phyloP scores from a whole-genome alignment of 2,888 invertebrate genomes.

The Leucophora obtusa region DNA sequence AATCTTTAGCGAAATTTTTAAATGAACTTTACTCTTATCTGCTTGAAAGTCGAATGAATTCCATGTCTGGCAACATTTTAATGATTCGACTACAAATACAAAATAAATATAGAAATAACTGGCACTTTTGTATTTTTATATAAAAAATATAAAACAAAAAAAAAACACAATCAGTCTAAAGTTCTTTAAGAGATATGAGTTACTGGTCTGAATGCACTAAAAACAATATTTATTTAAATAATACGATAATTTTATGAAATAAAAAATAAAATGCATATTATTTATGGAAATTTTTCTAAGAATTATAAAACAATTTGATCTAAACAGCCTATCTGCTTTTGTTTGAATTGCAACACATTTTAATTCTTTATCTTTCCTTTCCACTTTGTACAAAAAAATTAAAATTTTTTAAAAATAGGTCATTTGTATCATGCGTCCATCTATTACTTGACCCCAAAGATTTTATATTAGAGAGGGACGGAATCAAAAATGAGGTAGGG shows the following conservation, averaged over 20 bases:
- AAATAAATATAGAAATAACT: background rate
- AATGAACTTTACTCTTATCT: conserved; percentile 3
- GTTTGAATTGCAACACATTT: too few species aligned
- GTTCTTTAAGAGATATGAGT: conserved; percentile 11
- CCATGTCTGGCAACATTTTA: background rate
- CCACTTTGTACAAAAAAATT: too few species aligned
- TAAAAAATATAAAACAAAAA: background rate
- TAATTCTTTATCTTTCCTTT: too few species aligned
- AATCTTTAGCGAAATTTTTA: background rate
- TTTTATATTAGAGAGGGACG: too few species aligned
- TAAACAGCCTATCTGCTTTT: too few species aligned
- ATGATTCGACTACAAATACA: background rate
- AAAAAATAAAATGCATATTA: background rate
- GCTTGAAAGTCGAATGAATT: background rate
- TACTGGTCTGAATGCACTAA: background rate
- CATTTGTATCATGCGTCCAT: too few species aligned
- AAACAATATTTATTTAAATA: background rate
- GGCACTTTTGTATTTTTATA: background rate
- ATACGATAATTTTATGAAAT: background rate
- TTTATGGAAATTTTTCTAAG: too few species aligned
- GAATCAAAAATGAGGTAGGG: too few species aligned
- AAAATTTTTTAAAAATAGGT: too few species aligned
- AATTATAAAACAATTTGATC: too few species aligned
- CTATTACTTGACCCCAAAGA: too few species aligned
- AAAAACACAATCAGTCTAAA: conserved; percentile 9